Evolutionary conservation across 1,140 invertebrate species (phyloP).

Genomic region (Bombus breviceps): DNA sequence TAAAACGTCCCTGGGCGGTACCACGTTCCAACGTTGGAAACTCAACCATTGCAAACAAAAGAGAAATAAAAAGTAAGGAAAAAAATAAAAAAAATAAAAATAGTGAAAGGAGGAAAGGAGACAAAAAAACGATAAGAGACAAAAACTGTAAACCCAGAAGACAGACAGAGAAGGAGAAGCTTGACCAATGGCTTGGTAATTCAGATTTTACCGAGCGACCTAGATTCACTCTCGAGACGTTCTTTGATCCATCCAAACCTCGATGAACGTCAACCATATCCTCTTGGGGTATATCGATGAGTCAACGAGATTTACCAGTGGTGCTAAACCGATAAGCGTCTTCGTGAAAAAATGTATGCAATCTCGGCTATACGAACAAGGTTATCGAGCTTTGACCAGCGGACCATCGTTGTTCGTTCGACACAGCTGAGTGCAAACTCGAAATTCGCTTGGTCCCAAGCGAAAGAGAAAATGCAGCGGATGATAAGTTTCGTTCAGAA

Average conservation of each 20-base stretch:
- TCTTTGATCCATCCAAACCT: constrained; percentile 44
- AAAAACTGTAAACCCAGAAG: background rate
- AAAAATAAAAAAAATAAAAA: background rate
- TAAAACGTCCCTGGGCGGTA: background rate
- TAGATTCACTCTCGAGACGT: constrained; percentile 11
- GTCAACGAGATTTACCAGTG: background rate
- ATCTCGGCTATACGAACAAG: background rate
- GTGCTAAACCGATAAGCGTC: too few relatives aligned
- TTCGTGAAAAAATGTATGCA: background rate
- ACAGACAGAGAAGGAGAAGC: background rate
- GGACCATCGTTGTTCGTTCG: background rate
- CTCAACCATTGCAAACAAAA: too few relatives aligned
- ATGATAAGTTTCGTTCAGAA: background rate
- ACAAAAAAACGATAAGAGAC: background rate
- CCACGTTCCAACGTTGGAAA: background rate
- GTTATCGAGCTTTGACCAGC: background rate
- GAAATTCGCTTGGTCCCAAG: background rate
- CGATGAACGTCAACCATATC: constrained; percentile 21
- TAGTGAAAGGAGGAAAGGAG: background rate
- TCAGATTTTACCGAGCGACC: constrained; percentile 25
- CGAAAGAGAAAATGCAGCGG: constrained; percentile 6
- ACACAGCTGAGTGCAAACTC: background rate
- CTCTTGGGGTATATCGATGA: background rate
- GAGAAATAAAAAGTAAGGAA: background rate
- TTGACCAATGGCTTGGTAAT: constrained; percentile 18